These are phyloP conservation scores for Trissoscelio sp. DNA, from an alignment of 2,888 invertebrate species.

Conservation along the genomic window DNA sequence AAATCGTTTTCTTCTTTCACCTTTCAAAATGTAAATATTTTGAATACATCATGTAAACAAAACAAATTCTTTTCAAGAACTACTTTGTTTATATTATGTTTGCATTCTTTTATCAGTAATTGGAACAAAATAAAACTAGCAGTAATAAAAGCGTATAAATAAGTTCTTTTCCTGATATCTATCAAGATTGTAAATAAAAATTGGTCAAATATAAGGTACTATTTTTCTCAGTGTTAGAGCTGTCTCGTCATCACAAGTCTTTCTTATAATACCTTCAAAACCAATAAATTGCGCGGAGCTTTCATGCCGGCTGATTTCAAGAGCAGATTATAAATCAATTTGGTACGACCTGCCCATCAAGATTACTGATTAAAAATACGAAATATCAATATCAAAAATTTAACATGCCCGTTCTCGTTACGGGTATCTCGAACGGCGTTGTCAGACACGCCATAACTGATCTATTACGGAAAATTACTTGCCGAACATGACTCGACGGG, in stretches of 20 bases:
- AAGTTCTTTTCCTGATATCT: too few species aligned
- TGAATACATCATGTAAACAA: too few species aligned
- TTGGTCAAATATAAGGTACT: too few species aligned
- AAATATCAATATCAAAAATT: slow-evolving; percentile 49
- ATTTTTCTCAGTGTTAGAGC: too few species aligned
- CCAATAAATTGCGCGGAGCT: slow-evolving; percentile 28
- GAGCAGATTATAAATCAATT: slow-evolving; percentile 47
- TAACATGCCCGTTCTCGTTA: slow-evolving; percentile 41
- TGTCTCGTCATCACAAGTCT: background rate
- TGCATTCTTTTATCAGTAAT: too few species aligned
- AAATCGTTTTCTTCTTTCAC: too few species aligned
- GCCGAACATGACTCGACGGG: slow-evolving; percentile 36
- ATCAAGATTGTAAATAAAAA: too few species aligned
- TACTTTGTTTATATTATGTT: too few species aligned
- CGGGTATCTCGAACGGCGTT: slow-evolving; percentile 5
- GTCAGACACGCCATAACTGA: slow-evolving; percentile 40
- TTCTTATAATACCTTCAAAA: slow-evolving; percentile 21
- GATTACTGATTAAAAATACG: slow-evolving; percentile 39
- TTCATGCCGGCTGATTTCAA: slow-evolving; percentile 12
- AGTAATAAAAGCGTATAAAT: too few species aligned
- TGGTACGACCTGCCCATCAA: slow-evolving; percentile 7
- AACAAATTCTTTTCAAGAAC: too few species aligned
- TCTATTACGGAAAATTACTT: slow-evolving; percentile 50
- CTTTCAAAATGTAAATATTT: too few species aligned
- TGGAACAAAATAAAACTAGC: too few species aligned